Base-by-base conservation (phyloP, 2,113 vertebrate genomes). In the Scalopus aquaticus region DNA sequence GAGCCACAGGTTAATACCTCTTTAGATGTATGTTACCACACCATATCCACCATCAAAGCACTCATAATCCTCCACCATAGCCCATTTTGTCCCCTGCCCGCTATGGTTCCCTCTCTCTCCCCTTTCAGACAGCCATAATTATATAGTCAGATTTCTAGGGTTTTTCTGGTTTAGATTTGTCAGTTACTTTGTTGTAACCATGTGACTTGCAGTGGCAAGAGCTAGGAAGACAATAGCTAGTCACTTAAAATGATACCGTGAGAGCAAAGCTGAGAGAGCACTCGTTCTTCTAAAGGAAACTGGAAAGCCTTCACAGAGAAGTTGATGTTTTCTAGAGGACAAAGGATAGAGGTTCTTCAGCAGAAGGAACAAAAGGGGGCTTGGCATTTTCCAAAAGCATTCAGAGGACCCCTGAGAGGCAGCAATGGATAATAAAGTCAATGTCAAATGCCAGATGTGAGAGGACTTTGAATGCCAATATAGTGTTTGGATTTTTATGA, bases 371-470 rank as follows among this genome's bases (percentile, higher is more conserved):
- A 80, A 70, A 69, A 83, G 32, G 4, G 46, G 2, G 9, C 4
- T 70, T 92, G 84, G 10, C 3, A 81, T 74, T 90, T 94, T 73
- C 12, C 19, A 65, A 74, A 93, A 86, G 42, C 64, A 51, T 90
- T 91, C 39, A 79, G 46, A 93, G 37, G 37, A 32, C 58, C 13
- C 76, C 30, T n/a, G 84, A 46, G 65, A 90, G 28, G 3, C 22
- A 90, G 84, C 65, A 4, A 9, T 83, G 54, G 54, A 88, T 76
- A 70, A 92, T 87, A 22, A 89, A 46, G 20, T 86, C 62, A 86
- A 42, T 37, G 16, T 39, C 11, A 30, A 58, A 65, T 19, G 83
- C 28, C 70, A 95, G 84, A 92, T 88, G 70, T 79, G 70, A 93
- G 74, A 54, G 35, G 24, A 89, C 58, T 88, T 49, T 87, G 44